phyloP scores from a whole-genome alignment of 2,113 vertebrate species.

The Triplophysa rosa region DNA sequence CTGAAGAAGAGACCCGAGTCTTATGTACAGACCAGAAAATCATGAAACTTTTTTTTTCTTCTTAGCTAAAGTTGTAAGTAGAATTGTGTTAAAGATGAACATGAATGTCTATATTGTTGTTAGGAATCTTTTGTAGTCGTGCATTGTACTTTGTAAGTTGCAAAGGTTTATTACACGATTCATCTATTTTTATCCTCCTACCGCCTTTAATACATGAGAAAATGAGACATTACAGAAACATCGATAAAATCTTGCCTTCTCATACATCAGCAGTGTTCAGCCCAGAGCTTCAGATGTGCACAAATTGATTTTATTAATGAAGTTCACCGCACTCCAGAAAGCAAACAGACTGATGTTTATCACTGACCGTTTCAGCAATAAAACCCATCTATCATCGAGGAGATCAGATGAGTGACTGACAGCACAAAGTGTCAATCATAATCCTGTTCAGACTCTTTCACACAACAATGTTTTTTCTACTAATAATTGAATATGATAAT shows the following conservation, averaged over 20 bases:
- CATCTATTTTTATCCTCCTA: background rate
- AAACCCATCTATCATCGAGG: background rate
- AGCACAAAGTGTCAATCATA: background rate
- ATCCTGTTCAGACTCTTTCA: background rate
- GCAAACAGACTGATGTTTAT: constrained; percentile 46
- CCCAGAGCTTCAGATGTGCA: constrained; percentile 14
- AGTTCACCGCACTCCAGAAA: constrained; percentile 20
- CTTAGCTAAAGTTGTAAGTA: no score
- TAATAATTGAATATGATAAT: no score
- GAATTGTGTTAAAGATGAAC: no score
- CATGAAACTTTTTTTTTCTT: no score
- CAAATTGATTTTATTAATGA: constrained; percentile 43
- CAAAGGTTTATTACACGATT: constrained; percentile 16
- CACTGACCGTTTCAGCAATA: background rate
- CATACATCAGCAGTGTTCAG: constrained; percentile 9
- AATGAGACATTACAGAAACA: constrained; percentile 20
- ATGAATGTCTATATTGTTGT: no score
- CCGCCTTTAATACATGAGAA: background rate
- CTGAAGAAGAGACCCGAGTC: no score
- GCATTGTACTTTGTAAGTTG: background rate
- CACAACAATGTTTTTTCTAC: no score
- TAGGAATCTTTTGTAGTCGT: background rate
- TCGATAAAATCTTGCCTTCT: constrained; percentile 28
- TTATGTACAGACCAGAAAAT: no score
- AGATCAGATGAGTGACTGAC: constrained; percentile 5